A percentile compares a stretch with the other conserved stretches of the same genome.
Conservation (phyloP, 1,140 invertebrate genomes). For the Drosophila nigromelanica region DNA sequence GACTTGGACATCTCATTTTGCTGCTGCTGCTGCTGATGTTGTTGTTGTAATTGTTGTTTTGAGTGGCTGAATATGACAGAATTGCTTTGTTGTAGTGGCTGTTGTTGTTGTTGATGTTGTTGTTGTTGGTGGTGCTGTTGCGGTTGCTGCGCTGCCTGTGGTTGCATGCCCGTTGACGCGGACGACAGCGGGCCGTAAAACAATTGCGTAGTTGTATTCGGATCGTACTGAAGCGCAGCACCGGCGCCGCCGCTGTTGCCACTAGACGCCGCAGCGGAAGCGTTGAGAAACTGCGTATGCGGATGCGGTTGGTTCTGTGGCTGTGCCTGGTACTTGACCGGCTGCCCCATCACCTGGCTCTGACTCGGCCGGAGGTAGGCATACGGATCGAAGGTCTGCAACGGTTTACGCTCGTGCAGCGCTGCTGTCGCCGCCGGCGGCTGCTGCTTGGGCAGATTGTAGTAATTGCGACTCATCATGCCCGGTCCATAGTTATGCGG, state of each 20-base stretch:
- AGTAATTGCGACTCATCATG: slow-evolving; percentile 74
- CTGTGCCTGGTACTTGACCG: slow-evolving; percentile 65
- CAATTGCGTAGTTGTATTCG: slow-evolving; percentile 76
- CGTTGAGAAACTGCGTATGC: slow-evolving; percentile 62
- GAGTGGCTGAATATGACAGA: slow-evolving; percentile 67
- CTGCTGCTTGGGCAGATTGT: slow-evolving; percentile 63
- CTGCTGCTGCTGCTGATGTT: slow-evolving; percentile 47
- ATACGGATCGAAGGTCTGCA: slow-evolving; percentile 82
- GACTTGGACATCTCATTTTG: slow-evolving; percentile 82
- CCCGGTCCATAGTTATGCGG: slow-evolving; percentile 57
- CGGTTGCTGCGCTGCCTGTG: slow-evolving; percentile 50
- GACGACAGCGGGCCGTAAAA: slow-evolving; percentile 61
- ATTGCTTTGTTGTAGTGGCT: slow-evolving; percentile 62
- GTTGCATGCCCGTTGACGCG: slow-evolving; percentile 48
- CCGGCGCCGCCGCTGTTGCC: slow-evolving; percentile 19
- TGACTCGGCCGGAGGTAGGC: slow-evolving; percentile 70
- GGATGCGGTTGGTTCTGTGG: slow-evolving; percentile 48
- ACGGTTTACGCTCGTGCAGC: slow-evolving; percentile 66
- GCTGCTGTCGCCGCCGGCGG: slow-evolving; percentile 34
- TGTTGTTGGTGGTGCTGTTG: slow-evolving; percentile 39
- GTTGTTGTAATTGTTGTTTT: slow-evolving; percentile 53
- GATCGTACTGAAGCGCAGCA: slow-evolving; percentile 64
- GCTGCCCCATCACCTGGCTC: slow-evolving; percentile 45
- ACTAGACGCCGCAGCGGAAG: slow-evolving; percentile 44
- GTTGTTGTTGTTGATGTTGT: slow-evolving; percentile 29